A percentile compares a stretch with the other conserved stretches of the same genome.
phyloP scores from a whole-genome alignment of 2,113 vertebrate genomes.

The Axis porcinus region DNA sequence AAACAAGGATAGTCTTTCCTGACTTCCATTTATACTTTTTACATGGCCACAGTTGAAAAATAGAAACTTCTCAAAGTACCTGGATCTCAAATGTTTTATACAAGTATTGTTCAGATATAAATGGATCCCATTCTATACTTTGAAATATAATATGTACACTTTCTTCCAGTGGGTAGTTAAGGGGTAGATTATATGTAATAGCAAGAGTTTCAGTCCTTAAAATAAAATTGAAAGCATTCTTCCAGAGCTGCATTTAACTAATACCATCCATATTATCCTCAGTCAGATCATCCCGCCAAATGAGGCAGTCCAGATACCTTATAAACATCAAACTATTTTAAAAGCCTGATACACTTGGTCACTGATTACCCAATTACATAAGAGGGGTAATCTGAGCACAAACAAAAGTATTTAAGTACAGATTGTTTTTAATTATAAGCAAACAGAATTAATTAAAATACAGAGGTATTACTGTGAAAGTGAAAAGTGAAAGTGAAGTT shows the following conservation, averaged over 20 bases:
- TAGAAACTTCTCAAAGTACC: not conserved
- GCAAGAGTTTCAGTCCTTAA: constrained; percentile 19
- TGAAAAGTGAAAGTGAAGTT: not conserved
- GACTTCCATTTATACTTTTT: not conserved
- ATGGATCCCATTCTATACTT: not conserved
- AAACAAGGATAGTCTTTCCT: not conserved
- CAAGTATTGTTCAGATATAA: not conserved
- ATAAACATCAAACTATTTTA: constrained; percentile 38
- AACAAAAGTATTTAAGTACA: constrained; percentile 63
- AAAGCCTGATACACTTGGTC: constrained; percentile 51
- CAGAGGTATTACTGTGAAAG: constrained; percentile 25
- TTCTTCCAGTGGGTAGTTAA: not conserved
- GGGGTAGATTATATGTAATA: not conserved
- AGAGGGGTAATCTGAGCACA: constrained; percentile 17
- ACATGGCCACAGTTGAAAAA: not conserved
- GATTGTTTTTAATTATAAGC: constrained; percentile 59
- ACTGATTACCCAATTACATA: constrained; percentile 67
- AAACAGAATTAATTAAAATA: constrained; percentile 64
- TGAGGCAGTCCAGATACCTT: constrained; percentile 51
- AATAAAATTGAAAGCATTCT: constrained; percentile 68
- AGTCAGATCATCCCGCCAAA: constrained; percentile 50
- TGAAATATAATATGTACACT: not conserved
- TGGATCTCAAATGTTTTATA: not conserved
- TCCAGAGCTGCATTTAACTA: constrained; percentile 44
- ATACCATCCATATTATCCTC: constrained; percentile 48